Base-by-base conservation (phyloP, 2,113 vertebrate species). In the Serilophus lunatus region DNA sequence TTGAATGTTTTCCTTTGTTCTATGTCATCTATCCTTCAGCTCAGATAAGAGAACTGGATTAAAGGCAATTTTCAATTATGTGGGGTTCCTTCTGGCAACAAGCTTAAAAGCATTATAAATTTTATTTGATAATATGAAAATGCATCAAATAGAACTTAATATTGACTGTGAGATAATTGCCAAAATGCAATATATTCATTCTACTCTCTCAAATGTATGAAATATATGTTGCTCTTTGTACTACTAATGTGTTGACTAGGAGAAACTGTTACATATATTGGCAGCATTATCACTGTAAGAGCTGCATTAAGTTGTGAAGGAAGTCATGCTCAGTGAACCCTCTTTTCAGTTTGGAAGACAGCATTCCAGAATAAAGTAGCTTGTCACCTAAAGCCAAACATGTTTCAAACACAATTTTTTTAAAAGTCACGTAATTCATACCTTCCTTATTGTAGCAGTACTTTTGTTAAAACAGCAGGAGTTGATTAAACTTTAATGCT, bases 401-500 rank as follows among this genome's bases (percentile, higher is more conserved):
- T 71, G 18, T 87, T 88, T 90, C 72, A 92, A 80, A 71, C n/a
- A 18, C 80, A n/a, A 54, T 65, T 91, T 83, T 81, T 75, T 35
- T 50, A 65, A 83, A 56, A 28, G n/a, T 31, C 49, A 50, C 40
- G 44, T 47, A 74, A 86, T 63, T 75, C 7, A 51, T 17, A 22
- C 70, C n/a, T 91, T 90, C n/a, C 23, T 94, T 77, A 82, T 90
- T 95, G 88, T 88, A 88, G 77, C 71, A 2, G 1, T 77, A 53
- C 53, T 64, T 75, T 89, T 86, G 66, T 59, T 86, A 81, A 94
- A 96, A 79, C 38, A 88, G 31, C 72, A 93, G 64, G 83, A 82
- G 8, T 47, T 90, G n/a, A 25, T 87, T 71, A 83, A 83, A 86
- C 11, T 49, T 96, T 95, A 94, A 92, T 86, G 13, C 1, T 93